Evolutionary conservation across 2,113 vertebrate species (phyloP).

Genomic region (Pseudonaja textilis): DNA sequence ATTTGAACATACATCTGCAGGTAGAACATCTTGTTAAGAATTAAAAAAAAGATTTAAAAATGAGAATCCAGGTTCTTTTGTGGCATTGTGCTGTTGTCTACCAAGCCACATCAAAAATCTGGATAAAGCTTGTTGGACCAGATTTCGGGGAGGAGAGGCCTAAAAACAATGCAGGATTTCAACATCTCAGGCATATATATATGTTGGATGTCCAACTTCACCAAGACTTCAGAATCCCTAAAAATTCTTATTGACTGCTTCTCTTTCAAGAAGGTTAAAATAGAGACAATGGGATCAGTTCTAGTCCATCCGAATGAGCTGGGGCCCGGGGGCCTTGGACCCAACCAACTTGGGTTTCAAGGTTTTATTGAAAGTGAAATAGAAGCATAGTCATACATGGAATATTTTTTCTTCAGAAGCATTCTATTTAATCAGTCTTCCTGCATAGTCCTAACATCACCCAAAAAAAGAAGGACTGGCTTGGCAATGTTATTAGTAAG

Average conservation of each 20-base stretch:
- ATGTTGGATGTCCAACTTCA: background rate
- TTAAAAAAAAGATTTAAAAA: too few species aligned
- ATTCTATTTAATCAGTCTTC: background rate
- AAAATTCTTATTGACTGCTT: background rate
- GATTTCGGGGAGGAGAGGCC: background rate
- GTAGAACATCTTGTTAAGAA: too few species aligned
- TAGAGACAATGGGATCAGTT: background rate
- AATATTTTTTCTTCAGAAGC: background rate
- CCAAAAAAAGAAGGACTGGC: background rate
- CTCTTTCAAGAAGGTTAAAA: background rate
- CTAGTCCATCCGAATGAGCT: background rate
- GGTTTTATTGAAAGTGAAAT: background rate
- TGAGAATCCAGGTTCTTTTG: too few species aligned
- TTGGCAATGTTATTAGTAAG: background rate
- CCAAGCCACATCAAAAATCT: too few species aligned
- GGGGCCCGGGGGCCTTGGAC: background rate
- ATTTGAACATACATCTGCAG: too few species aligned
- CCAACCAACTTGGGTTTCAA: background rate
- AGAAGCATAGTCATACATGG: background rate
- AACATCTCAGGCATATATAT: background rate
- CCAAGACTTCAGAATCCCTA: background rate
- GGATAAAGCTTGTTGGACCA: too few species aligned
- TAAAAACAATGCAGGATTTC: background rate
- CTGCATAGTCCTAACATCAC: background rate
- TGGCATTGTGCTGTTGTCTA: too few species aligned